Percentiles rank a stretch among this genome's conserved stretches.
Conservation (phyloP, 2,888 invertebrate species). For the Hecatera dysodea region DNA sequence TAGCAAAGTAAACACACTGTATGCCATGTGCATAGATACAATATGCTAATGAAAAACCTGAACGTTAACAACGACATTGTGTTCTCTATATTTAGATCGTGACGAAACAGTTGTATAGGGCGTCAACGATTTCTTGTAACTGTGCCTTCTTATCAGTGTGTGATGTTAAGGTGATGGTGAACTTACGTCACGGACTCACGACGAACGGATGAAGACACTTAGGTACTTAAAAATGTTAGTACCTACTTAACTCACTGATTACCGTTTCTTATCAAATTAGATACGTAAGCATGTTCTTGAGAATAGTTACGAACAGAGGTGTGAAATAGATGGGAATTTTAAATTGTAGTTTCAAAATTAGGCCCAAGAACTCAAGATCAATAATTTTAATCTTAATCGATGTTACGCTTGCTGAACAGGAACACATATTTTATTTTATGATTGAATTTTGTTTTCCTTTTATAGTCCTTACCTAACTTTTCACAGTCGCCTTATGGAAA, state of each 20-base stretch:
- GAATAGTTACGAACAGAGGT: not conserved
- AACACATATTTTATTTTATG: not conserved
- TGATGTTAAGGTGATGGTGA: slow-evolving; percentile 26
- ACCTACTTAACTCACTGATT: slow-evolving; percentile 9
- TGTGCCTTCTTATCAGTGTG: slow-evolving; percentile 19
- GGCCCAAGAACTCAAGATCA: not conserved
- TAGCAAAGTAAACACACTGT: not conserved
- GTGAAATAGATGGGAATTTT: not conserved
- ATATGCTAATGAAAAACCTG: slow-evolving; percentile 31
- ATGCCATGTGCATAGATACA: not conserved
- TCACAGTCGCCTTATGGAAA: not conserved
- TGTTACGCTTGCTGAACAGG: too few species aligned
- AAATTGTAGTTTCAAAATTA: not conserved
- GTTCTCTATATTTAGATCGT: slow-evolving; percentile 38
- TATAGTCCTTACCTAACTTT: not conserved
- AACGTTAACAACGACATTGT: slow-evolving; percentile 37
- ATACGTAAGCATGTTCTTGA: not conserved
- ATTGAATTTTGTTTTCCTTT: not conserved
- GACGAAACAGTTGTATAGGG: slow-evolving; percentile 9
- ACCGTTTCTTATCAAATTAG: slow-evolving; percentile 12
- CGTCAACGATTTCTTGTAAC: slow-evolving; percentile 26
- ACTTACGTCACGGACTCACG: slow-evolving; percentile 13
- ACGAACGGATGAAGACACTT: slow-evolving; percentile 11
- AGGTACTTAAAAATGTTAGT: slow-evolving; percentile 3
- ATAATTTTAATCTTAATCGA: not conserved